A percentile compares a stretch with the other conserved stretches of the same genome.
phyloP scores from a whole-genome alignment of 2,888 invertebrate species.

The Acanthosepion lycidas region DNA sequence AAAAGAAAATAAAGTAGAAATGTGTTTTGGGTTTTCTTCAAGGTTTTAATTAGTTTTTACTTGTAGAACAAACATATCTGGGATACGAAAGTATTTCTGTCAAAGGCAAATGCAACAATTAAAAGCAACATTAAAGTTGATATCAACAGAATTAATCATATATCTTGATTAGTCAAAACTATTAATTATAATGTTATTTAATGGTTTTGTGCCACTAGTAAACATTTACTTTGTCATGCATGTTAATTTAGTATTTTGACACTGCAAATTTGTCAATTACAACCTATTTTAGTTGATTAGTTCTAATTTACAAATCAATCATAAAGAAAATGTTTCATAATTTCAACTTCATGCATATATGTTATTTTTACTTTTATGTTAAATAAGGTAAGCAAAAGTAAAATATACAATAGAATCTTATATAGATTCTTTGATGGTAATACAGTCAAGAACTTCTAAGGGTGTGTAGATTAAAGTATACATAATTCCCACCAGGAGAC shows the following conservation, averaged over 20 bases:
- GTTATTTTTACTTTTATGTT: background rate
- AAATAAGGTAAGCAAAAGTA: background rate
- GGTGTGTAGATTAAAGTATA: background rate
- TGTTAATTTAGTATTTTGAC: background rate
- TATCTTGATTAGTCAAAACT: background rate
- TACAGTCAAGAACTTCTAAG: background rate
- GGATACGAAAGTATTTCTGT: background rate
- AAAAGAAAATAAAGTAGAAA: background rate
- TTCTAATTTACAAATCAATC: background rate
- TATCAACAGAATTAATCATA: background rate
- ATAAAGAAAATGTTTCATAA: background rate
- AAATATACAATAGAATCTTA: background rate
- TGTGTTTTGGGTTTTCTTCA: background rate
- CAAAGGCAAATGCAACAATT: background rate
- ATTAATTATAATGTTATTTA: background rate
- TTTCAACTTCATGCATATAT: background rate
- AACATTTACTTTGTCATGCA: no score
- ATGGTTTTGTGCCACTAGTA: background rate
- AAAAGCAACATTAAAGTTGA: background rate
- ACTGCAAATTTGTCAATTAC: background rate
- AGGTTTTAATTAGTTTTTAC: background rate
- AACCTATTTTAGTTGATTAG: background rate
- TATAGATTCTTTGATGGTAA: background rate
- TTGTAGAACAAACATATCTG: background rate
- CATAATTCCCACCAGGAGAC: background rate